These are phyloP conservation scores for Typhlichthys subterraneus DNA, from an alignment of 2,797 vertebrate species.

Conservation along the genomic window DNA sequence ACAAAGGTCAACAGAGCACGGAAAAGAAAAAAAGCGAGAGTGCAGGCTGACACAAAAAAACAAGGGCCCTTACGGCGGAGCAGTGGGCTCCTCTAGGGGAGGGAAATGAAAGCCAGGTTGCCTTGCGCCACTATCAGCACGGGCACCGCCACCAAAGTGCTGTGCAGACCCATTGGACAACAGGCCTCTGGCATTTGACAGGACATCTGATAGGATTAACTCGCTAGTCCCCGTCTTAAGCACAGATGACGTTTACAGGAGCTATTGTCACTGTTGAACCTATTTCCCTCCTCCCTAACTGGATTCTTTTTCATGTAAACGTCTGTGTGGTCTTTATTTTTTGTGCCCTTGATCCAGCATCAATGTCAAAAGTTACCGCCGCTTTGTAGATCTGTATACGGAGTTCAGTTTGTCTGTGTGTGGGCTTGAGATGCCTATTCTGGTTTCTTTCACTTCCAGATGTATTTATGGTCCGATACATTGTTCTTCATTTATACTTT, in stretches of 20 bases:
- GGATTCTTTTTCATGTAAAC: conserved; percentile 10
- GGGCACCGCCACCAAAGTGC: conserved; percentile 19
- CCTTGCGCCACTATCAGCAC: conserved; percentile 24
- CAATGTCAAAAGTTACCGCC: too few relatives aligned
- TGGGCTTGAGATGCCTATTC: too few relatives aligned
- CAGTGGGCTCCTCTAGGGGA: background rate
- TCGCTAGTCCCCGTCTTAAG: conserved; percentile 16
- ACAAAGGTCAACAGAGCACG: conserved; percentile 33
- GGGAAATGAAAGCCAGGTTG: conserved; percentile 45
- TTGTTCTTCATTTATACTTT: too few relatives aligned
- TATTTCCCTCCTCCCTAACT: conserved; percentile 28
- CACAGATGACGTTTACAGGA: conserved; percentile 33
- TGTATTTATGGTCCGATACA: too few relatives aligned
- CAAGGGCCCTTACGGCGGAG: background rate
- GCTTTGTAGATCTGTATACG: too few relatives aligned
- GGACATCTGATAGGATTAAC: conserved; percentile 52
- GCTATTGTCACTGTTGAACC: conserved; percentile 16
- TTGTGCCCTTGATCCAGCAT: background rate
- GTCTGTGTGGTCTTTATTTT: background rate
- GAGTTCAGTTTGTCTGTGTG: too few relatives aligned
- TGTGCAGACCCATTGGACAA: conserved; percentile 29
- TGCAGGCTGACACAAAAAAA: conserved; percentile 22
- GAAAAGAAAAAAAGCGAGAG: conserved; percentile 20
- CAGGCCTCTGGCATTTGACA: conserved; percentile 42
- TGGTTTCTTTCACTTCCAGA: too few relatives aligned